phyloP scores from a whole-genome alignment of 2,888 invertebrate species.

The Drosophila hawaiiensis region DNA sequence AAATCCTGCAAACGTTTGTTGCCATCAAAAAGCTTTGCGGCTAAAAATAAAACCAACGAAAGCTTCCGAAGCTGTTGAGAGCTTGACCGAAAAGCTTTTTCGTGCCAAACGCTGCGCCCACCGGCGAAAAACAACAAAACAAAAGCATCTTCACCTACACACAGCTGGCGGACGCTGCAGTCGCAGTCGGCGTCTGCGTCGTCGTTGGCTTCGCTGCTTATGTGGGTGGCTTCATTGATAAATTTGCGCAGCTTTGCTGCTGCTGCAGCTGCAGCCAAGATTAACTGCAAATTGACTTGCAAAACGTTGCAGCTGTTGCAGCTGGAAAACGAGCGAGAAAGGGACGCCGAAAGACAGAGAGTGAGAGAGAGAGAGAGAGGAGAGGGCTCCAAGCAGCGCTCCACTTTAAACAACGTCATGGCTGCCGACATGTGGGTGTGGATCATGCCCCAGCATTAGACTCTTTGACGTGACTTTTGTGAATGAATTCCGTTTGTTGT shows the following conservation, averaged over 20 bases:
- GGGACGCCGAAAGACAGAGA: conserved; percentile 10
- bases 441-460: conserved; percentile 69
- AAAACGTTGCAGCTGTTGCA: conserved; percentile 79
- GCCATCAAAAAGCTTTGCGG: conserved; percentile 22
- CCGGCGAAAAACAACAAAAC: conserved; percentile 7
- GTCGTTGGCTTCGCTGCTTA: conserved; percentile 38
- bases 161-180: conserved; percentile 10
- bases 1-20: conserved; percentile 35
- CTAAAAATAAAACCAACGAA: conserved; percentile 43
- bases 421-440: conserved; percentile 62
- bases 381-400: conserved; percentile 47
- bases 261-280: conserved; percentile 53
- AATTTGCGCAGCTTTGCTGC: conserved; percentile 57
- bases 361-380: not conserved
- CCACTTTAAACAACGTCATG: conserved; percentile 68
- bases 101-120: conserved; percentile 39
- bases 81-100: conserved; percentile 31
- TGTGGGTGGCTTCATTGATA: conserved; percentile 84
- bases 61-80: conserved; percentile 28
- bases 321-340: conserved; percentile 5
- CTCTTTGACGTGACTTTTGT: conserved; percentile 63
- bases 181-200: conserved; percentile 37
- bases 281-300: conserved; percentile 82
- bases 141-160: conserved; percentile 44
- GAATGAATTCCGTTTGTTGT: conserved; percentile 65